These are phyloP conservation scores for Nymphalis polychloros DNA, from an alignment of 2,888 invertebrate genomes.

Conservation along the genomic window DNA sequence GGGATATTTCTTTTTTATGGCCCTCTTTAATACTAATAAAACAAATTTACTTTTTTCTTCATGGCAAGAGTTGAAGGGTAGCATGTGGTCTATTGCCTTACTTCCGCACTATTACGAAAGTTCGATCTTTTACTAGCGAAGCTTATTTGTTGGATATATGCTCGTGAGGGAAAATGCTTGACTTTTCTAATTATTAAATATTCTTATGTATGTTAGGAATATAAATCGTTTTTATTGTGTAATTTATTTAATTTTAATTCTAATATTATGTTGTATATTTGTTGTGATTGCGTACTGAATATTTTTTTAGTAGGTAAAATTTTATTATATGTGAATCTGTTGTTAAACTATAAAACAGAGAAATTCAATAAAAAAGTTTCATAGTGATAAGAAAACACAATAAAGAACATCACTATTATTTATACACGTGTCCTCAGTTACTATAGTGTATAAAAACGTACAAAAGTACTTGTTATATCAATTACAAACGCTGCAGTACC, in stretches of 20 bases:
- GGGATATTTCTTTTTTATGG: constrained; percentile 76
- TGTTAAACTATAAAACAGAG: too few relatives aligned
- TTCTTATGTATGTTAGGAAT: neutral
- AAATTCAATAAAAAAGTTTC: too few relatives aligned
- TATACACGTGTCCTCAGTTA: neutral
- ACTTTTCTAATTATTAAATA: neutral
- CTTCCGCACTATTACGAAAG: constrained; percentile 51
- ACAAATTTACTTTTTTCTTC: constrained; percentile 74
- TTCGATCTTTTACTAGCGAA: constrained; percentile 55
- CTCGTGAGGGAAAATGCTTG: neutral
- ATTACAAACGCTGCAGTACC: constrained; percentile 44
- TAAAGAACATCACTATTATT: too few relatives aligned
- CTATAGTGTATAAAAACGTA: neutral
- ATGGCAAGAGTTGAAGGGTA: constrained; percentile 57
- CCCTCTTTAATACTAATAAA: constrained; percentile 79
- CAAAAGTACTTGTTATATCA: constrained; percentile 43
- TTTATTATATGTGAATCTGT: too few relatives aligned
- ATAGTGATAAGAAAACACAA: too few relatives aligned
- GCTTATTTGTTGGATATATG: constrained; percentile 52
- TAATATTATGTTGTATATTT: too few relatives aligned
- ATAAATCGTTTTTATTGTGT: too few relatives aligned
- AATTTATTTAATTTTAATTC: too few relatives aligned
- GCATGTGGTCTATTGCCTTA: constrained; percentile 69
- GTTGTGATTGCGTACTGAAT: too few relatives aligned
- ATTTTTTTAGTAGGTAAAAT: too few relatives aligned